phyloP scores from a whole-genome alignment of 2,797 vertebrate species.

The Melanotaenia pygmaea region DNA sequence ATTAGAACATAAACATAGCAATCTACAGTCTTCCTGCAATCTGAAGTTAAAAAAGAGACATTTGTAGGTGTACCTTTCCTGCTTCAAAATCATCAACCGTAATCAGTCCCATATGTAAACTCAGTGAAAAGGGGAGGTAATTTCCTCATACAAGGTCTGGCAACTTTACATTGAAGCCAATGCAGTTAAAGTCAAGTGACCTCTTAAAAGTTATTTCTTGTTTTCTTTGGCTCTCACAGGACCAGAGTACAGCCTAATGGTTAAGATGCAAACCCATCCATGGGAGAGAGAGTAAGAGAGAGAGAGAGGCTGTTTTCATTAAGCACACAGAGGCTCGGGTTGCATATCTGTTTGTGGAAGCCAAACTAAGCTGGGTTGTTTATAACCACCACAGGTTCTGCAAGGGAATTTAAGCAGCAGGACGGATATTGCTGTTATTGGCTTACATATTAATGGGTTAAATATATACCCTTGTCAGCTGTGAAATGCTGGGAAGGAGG shows the following conservation, averaged over 20 bases:
- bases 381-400: constrained; percentile 57
- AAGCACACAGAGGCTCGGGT: constrained; percentile 64
- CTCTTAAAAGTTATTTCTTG: constrained; percentile 60
- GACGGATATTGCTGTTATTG: constrained; percentile 60
- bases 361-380: constrained; percentile 60
- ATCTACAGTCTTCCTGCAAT: constrained; percentile 28
- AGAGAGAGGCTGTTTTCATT: constrained; percentile 58
- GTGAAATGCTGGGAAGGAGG: constrained; percentile 47
- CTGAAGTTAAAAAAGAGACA: constrained; percentile 27
- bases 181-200: constrained; percentile 47
- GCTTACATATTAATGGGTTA: constrained; percentile 65
- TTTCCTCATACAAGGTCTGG: constrained; percentile 49
- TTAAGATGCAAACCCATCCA: constrained; percentile 58
- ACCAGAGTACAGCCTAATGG: constrained; percentile 52
- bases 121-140: constrained; percentile 31
- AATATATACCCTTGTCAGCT: constrained; percentile 58
- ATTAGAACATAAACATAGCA: constrained; percentile 51
- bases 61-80: constrained; percentile 41
- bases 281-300: constrained; percentile 37
- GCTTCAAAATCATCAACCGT: constrained; percentile 33
- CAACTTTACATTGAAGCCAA: constrained; percentile 52
- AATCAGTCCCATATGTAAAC: constrained; percentile 59
- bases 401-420: constrained; percentile 47
- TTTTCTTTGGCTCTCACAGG: constrained; percentile 66
- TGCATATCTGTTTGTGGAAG: constrained; percentile 69